These are phyloP conservation scores for Rattus rattus DNA, from an alignment of 2,113 vertebrate species.

Conservation along the genomic window DNA sequence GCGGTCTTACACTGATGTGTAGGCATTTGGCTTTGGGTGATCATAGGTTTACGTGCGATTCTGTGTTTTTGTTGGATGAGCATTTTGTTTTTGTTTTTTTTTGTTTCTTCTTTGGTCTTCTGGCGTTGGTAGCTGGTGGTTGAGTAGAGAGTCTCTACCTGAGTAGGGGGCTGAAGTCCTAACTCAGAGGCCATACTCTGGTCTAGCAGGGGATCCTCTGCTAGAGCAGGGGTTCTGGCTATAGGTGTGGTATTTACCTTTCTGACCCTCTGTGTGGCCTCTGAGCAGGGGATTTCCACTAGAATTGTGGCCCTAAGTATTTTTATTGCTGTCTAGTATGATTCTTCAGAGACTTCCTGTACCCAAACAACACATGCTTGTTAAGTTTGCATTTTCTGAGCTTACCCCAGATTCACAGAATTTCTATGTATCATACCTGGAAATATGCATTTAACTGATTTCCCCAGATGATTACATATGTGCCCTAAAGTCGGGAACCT, in stretches of 20 bases:
- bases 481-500: not conserved
- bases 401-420: not conserved
- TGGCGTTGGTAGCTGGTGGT: not conserved
- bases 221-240: not conserved
- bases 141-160: not conserved
- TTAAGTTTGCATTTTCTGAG: slow-evolving; percentile 4
- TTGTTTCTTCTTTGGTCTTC: not conserved
- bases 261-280: not conserved
- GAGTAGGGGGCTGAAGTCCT: not conserved
- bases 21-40: not conserved
- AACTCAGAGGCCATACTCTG: not conserved
- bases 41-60: not conserved
- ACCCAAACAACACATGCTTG: not conserved
- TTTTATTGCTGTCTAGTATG: slow-evolving; percentile 6
- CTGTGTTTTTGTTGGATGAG: not conserved
- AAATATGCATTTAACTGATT: not conserved
- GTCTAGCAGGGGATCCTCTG: not conserved
- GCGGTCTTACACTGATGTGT: not conserved
- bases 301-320: not conserved
- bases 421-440: not conserved
- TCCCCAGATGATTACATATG: not conserved
- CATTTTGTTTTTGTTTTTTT: not conserved
- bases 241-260: not conserved
- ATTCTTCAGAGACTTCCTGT: not conserved
- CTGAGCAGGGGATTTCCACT: not conserved